Base-by-base conservation (phyloP, 2,888 invertebrate genomes). In the Netelia melanura region DNA sequence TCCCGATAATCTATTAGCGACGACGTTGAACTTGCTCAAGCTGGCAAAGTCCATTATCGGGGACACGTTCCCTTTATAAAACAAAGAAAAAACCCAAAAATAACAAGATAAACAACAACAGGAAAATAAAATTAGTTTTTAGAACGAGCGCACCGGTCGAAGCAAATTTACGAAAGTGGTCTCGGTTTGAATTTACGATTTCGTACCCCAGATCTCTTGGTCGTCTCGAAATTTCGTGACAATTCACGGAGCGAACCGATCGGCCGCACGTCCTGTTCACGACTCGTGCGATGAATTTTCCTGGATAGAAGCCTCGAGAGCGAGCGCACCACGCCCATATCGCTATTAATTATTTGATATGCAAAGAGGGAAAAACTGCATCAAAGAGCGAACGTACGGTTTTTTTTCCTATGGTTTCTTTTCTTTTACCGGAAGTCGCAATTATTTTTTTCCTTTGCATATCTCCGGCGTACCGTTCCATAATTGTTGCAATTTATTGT, bases 31-130 rank as follows among this genome's bases (percentile, higher is more conserved):
- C 14, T 54, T 65, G 80, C 86, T 90, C 1, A 81, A 38, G 10
- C n/a, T 86, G 44, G 56, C 67, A 48, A 90, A 90, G 74, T 90
- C 70, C 88, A 90, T 88, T 6, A 10, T 56, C 21, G 23, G 14
- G 30, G n/a, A 30, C n/a, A 17, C 68, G 74, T 61, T 67, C 21
- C 21, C 21, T 17, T 25, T 48, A 30, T 11, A 38, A 52, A 0
- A 30, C 58, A 30, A 30, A 1, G 30, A 30, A 30, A 30, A 30
- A 30, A 0, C 3, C 1, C 30, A 30, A 30, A 30, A 3, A 30
- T 30, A 3, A 30, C 2, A 3, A 30, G 0, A 3, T 30, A 30
- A 2, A 30, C 30, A 30, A 30, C 30, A 30, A 3, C 30, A 30
- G 3, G 30, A 30, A 30, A 30, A 30, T 30, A 0, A 30, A 30